Conservation (phyloP, 2,797 vertebrate genomes). For the Siniperca undulata region DNA sequence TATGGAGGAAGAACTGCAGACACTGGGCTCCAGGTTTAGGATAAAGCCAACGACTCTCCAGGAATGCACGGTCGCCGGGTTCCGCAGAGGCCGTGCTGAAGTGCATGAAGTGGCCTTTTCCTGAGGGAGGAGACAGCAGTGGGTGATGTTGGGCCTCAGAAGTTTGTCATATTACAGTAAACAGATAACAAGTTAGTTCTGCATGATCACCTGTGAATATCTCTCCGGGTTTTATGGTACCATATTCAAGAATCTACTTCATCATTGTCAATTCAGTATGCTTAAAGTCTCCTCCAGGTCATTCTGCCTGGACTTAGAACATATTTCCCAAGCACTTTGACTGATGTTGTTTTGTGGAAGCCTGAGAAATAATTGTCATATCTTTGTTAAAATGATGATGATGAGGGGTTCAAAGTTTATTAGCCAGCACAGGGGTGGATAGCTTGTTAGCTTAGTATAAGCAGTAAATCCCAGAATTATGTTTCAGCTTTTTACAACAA, state of each 20-base stretch:
- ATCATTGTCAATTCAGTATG: not conserved
- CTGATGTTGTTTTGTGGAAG: not conserved
- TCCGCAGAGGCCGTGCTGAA: conserved; percentile 79
- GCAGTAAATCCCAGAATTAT: not conserved
- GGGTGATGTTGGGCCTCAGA: not conserved
- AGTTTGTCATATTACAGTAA: not conserved
- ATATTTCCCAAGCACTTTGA: not conserved
- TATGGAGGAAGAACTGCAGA: conserved; percentile 91
- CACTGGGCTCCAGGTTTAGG: conserved; percentile 89
- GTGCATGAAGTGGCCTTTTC: conserved; percentile 91
- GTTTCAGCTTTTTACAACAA: not conserved
- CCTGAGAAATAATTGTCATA: too few species aligned
- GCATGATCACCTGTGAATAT: not conserved
- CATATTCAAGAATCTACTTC: not conserved
- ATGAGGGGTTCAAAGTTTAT: not conserved
- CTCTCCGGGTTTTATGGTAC: not conserved
- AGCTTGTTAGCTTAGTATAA: not conserved
- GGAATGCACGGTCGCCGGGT: conserved; percentile 68
- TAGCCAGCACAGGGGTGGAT: not conserved
- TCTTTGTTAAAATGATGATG: not conserved
- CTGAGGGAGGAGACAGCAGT: conserved; percentile 75
- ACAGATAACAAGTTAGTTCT: not conserved
- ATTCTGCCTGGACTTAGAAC: too few species aligned
- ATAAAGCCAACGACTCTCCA: conserved; percentile 89
- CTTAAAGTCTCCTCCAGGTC: not conserved